phyloP scores from a whole-genome alignment of 2,888 invertebrate species.

The Campoplex nolae region DNA sequence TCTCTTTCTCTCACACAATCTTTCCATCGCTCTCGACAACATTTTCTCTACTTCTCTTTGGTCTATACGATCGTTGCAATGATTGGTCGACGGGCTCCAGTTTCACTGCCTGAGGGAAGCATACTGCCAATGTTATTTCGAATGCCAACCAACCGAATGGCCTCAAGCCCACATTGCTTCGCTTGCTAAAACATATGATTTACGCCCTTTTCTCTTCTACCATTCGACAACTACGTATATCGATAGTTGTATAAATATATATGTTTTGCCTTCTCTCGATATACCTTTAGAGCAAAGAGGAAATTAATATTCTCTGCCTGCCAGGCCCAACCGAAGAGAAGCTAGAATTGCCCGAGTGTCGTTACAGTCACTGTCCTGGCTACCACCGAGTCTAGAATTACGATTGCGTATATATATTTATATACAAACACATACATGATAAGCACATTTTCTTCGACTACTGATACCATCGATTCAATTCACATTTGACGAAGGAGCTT shows the following conservation, averaged over 20 bases:
- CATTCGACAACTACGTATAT: neutral
- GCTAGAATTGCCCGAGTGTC: constrained; percentile 67
- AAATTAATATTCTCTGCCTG: constrained; percentile 66
- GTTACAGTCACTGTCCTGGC: constrained; percentile 65
- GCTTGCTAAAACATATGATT: neutral
- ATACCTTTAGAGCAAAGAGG: constrained; percentile 53
- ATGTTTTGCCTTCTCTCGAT: constrained; percentile 11
- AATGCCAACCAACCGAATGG: constrained; percentile 16
- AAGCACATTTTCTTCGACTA: constrained; percentile 25
- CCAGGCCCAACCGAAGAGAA: constrained; percentile 52
- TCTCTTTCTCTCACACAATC: constrained; percentile 8
- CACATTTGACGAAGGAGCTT: constrained; percentile 23
- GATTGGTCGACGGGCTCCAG: constrained; percentile 75
- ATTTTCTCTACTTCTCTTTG: constrained; percentile 32
- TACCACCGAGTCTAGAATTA: constrained; percentile 67
- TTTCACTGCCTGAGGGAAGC: constrained; percentile 70
- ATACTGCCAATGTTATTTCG: constrained; percentile 28
- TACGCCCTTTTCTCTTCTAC: constrained; percentile 22
- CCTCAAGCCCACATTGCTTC: constrained; percentile 2
- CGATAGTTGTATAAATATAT: constrained; percentile 1
- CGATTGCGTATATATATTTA: constrained; percentile 39
- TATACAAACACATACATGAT: neutral
- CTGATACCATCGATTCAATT: constrained; percentile 51
- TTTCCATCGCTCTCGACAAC: constrained; percentile 7
- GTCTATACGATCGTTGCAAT: constrained; percentile 71